Evolutionary conservation across 1,140 invertebrate genomes (phyloP).

Genomic region (Brachystomella parvula): DNA sequence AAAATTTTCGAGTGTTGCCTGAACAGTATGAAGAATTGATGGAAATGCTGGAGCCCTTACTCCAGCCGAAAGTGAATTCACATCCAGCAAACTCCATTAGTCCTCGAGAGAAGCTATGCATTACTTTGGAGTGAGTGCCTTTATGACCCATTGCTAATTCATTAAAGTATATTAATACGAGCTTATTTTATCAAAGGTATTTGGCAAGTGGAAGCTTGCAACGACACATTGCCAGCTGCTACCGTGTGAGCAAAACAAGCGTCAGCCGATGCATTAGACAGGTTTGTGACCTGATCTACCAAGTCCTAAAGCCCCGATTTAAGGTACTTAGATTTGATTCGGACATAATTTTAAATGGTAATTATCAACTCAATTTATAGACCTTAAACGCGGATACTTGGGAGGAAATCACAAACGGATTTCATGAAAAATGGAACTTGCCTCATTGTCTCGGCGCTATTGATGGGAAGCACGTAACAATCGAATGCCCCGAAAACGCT

Average conservation of each 20-base stretch:
- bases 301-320: not conserved
- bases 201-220: slow-evolving; percentile 20
- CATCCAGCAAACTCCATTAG: slow-evolving; percentile 14
- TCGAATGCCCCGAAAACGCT: slow-evolving; percentile 33
- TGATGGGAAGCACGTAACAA: slow-evolving; percentile 42
- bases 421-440: slow-evolving; percentile 40
- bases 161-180: no score
- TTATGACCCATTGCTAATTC: no score
- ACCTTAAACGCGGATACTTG: slow-evolving; percentile 23
- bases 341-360: no score
- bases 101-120: slow-evolving; percentile 16
- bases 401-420: slow-evolving; percentile 38
- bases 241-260: slow-evolving; percentile 11
- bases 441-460: slow-evolving; percentile 41
- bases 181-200: slow-evolving; percentile 2
- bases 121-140: slow-evolving; percentile 22
- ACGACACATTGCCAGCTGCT: slow-evolving; percentile 4
- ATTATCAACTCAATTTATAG: no score
- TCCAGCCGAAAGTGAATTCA: not conserved
- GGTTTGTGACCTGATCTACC: not conserved
- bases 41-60: not conserved
- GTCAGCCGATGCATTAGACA: not conserved
- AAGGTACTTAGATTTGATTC: slow-evolving; percentile 28
- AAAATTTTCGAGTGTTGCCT: slow-evolving; percentile 20
- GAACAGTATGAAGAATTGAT: slow-evolving; percentile 1